These are phyloP conservation scores for Myiozetetes cayanensis DNA, from an alignment of 2,113 vertebrate genomes.

Conservation along the genomic window DNA sequence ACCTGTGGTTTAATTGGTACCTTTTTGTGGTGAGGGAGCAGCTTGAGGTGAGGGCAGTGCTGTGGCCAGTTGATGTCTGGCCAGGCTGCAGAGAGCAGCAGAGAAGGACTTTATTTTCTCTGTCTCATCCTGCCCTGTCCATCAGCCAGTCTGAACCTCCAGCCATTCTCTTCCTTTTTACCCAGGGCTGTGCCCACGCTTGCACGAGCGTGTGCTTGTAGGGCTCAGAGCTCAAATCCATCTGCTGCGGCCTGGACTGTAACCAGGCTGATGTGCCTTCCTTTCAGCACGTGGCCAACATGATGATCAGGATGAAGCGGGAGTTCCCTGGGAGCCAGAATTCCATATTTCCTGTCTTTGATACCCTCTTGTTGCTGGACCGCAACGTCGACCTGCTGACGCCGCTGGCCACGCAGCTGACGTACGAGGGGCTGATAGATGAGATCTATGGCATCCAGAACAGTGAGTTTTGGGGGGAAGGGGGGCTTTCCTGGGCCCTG, in stretches of 20 bases:
- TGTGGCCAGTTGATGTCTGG: fast-evolving
- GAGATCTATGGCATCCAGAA: conserved; percentile 96
- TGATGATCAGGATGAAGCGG: conserved; percentile 98
- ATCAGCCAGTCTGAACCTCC: neutral
- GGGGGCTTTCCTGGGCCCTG: fast-evolving
- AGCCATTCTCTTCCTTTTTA: neutral
- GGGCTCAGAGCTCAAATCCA: neutral
- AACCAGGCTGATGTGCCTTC: neutral
- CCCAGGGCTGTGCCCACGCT: neutral
- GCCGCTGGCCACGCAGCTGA: conserved; percentile 92
- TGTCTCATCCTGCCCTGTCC: neutral
- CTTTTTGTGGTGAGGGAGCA: neutral
- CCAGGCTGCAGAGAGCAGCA: neutral
- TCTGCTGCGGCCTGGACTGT: neutral
- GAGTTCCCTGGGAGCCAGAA: conserved; percentile 94
- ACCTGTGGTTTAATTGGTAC: neutral
- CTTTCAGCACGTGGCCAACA: conserved; percentile 93
- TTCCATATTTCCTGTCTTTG: conserved; percentile 91
- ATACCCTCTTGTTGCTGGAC: conserved; percentile 91
- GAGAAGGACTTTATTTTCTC: neutral
- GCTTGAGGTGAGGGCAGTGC: neutral
- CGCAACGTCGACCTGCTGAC: conserved; percentile 93
- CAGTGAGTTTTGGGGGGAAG: conserved; percentile 72
- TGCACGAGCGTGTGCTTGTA: fast-evolving
- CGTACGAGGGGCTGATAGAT: conserved; percentile 96